Evolutionary conservation across 2,797 vertebrate genomes (phyloP), one percentile per base, ranked within the genome.

Genomic region (Cynopterus sphinx): DNA sequence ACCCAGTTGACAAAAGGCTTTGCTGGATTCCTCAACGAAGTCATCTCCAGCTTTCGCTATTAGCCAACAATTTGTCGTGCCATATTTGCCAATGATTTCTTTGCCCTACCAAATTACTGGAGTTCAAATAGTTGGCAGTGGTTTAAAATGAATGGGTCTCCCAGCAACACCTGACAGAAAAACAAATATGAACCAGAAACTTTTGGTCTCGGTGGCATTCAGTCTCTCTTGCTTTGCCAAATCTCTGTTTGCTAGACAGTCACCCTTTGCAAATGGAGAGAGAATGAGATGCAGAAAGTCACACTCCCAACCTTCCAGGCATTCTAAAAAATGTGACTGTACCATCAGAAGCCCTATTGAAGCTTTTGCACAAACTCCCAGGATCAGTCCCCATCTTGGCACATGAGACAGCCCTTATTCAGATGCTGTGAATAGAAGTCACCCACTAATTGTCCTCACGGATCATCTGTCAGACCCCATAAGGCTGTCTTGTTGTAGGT

Each of bases 161-260:
- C 90, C 67, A 92, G 70, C 82, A 97, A 96, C 57, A 41, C 51
- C 96, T 88, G 85, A 92, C 83, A 96, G 67, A 86, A 92, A 97
- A 97, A 96, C 77, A 96, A 96, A 75, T 74, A 31, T 33, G 26
- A 94, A 87, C 16, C 77, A 96, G 26, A 96, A 97, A 70, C 51
- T 51, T 31, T 70, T 96, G 74, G 93, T 97, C 94, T 67, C 51
- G 0, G 41, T 51, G 70, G 36, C 6, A 55, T 78, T 95, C 41
- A 59, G 9, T 33, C 28, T 75, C 65, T 96, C 59, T 6, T 21
- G 43, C 81, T 96, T 92, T 96, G 87, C 84, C 91, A 87, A 82
- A 81, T 93, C 65, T 71, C 79, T 95, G 67, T 87, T 87, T 61
- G 53, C 78, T 89, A 53, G 46, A 39, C 46, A 87, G 49, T 57